phyloP scores from a whole-genome alignment of 2,888 invertebrate genomes.

The Catocala nupta region DNA sequence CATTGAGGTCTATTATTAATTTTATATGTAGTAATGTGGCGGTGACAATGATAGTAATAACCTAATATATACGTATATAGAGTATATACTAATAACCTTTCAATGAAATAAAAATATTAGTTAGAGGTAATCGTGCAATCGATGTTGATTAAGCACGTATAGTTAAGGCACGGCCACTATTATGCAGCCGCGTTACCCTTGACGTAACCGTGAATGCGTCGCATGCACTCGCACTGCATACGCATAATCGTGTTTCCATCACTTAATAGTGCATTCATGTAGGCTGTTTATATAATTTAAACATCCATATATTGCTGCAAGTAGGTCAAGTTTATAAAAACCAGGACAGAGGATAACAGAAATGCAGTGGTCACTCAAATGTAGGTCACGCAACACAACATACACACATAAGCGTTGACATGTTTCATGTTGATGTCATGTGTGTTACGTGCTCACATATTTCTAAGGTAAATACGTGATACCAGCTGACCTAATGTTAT shows the following conservation, averaged over 20 bases:
- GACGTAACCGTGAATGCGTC: slow-evolving; percentile 62
- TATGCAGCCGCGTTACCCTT: slow-evolving; percentile 59
- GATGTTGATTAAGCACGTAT: slow-evolving; percentile 26
- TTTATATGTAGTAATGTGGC: no score
- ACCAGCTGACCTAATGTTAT: slow-evolving; percentile 4
- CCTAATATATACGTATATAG: no score
- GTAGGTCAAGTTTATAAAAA: slow-evolving; percentile 83
- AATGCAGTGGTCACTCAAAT: slow-evolving; percentile 74
- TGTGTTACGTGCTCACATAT: slow-evolving; percentile 30
- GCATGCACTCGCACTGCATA: slow-evolving; percentile 58
- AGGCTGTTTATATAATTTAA: slow-evolving; percentile 68
- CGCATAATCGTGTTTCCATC: slow-evolving; percentile 58
- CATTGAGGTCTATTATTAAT: no score
- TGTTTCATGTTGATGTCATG: slow-evolving; percentile 30
- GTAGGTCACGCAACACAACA: slow-evolving; percentile 64
- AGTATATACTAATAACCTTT: not conserved
- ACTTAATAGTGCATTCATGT: slow-evolving; percentile 66
- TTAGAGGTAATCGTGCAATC: slow-evolving; percentile 12
- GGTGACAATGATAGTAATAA: no score
- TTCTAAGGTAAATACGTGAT: slow-evolving; percentile 21
- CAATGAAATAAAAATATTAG: not conserved
- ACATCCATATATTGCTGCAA: slow-evolving; percentile 67
- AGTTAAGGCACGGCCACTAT: slow-evolving; percentile 25
- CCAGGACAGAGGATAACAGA: slow-evolving; percentile 84
- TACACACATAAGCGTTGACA: slow-evolving; percentile 25